phyloP scores from a whole-genome alignment of 2,888 invertebrate species.

The Noctua fimbriata region DNA sequence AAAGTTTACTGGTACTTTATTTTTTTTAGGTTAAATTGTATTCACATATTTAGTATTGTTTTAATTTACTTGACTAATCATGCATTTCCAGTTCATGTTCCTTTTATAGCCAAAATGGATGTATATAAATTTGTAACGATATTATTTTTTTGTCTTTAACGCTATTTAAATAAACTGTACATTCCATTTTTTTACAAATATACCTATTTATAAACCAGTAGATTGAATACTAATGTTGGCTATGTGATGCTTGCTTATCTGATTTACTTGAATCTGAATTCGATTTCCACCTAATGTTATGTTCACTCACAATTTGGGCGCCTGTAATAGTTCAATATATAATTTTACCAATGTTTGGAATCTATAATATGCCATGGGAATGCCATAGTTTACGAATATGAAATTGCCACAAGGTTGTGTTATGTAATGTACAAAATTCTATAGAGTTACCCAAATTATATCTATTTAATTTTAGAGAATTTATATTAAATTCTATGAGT shows the following conservation, averaged over 20 bases:
- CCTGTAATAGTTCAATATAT: conserved; percentile 73
- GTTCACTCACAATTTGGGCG: conserved; percentile 57
- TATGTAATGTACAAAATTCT: conserved; percentile 85
- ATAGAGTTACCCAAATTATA: conserved; percentile 87
- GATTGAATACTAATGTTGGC: conserved; percentile 28
- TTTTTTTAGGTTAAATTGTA: conserved; percentile 60
- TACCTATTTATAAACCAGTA: conserved; percentile 42
- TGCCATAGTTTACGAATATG: conserved; percentile 83
- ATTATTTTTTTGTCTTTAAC: conserved; percentile 57
- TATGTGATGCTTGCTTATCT: conserved; percentile 45
- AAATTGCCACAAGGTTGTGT: conserved; percentile 89
- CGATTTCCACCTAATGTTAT: conserved; percentile 22
- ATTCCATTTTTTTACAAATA: conserved; percentile 77
- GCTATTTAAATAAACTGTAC: conserved; percentile 75
- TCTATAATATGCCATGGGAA: conserved; percentile 73
- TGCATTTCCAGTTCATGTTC: conserved; percentile 77
- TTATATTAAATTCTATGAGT: conserved; percentile 89
- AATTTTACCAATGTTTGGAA: conserved; percentile 62
- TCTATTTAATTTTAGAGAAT: conserved; percentile 82
- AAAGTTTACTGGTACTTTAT: conserved; percentile 54
- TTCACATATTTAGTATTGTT: conserved; percentile 55
- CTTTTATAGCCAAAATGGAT: conserved; percentile 74
- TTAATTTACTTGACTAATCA: conserved; percentile 61
- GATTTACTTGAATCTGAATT: conserved; percentile 34
- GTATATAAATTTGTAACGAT: conserved; percentile 60